Percentiles rank a stretch among this genome's conserved stretches.
These are phyloP conservation scores for Habrosyne pyritoides DNA, from an alignment of 2,888 invertebrate species.

Conservation along the genomic window DNA sequence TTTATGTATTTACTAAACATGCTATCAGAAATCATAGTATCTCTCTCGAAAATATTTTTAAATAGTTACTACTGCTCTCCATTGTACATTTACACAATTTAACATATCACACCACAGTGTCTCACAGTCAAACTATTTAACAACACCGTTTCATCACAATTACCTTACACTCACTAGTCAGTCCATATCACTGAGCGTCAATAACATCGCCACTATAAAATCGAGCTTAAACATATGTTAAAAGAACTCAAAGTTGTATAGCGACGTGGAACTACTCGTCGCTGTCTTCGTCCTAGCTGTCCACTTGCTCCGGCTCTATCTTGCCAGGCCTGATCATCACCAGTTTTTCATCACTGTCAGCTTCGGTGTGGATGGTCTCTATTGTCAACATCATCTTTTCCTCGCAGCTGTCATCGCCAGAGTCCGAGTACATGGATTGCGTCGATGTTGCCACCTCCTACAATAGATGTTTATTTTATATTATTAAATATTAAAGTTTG, in stretches of 20 bases:
- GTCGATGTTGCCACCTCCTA: constrained; percentile 86
- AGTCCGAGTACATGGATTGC: constrained; percentile 88
- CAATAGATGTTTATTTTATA: background rate
- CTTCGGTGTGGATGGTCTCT: constrained; percentile 85
- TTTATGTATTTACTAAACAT: background rate
- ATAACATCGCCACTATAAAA: background rate
- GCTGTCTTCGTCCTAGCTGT: constrained; percentile 62
- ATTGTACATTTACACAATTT: too few relatives aligned
- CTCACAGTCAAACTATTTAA: background rate
- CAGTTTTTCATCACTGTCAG: constrained; percentile 79
- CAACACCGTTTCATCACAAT: constrained; percentile 9
- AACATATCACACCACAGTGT: too few relatives aligned
- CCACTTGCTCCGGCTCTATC: constrained; percentile 60
- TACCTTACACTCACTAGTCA: constrained; percentile 3
- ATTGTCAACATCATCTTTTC: constrained; percentile 91
- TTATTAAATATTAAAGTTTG: too few relatives aligned
- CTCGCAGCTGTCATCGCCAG: constrained; percentile 87
- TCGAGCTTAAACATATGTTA: background rate
- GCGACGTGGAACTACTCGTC: constrained; percentile 41
- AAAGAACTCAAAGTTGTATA: constrained; percentile 8
- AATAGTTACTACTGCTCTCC: too few relatives aligned
- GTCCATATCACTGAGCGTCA: background rate
- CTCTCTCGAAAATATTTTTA: too few relatives aligned
- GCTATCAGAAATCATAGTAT: background rate
- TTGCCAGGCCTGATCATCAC: constrained; percentile 66